phyloP scores from a whole-genome alignment of 1,140 invertebrate genomes.

The Thaumatotibia leucotreta region DNA sequence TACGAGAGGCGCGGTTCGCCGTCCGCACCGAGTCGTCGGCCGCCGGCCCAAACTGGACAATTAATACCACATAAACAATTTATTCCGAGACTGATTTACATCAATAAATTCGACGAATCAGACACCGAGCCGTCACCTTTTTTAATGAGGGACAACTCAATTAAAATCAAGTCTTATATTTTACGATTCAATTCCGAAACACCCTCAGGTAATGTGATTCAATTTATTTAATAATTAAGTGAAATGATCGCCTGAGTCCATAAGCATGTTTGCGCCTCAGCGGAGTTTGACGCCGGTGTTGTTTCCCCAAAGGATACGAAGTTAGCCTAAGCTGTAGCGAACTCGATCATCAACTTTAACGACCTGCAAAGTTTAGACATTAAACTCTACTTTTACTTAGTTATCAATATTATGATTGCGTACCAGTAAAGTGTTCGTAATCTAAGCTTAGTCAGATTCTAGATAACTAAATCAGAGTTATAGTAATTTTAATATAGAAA shows the following conservation, averaged over 20 bases:
- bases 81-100: conserved; percentile 45
- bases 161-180: conserved; percentile 44
- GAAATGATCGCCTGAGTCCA: not conserved
- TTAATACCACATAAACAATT: conserved; percentile 63
- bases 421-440: not conserved
- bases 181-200: conserved; percentile 51
- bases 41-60: conserved; percentile 37
- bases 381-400: conserved; percentile 43
- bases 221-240: conserved; percentile 15
- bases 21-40: conserved; percentile 24
- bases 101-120: conserved; percentile 48
- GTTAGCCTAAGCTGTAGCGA: conserved; percentile 45
- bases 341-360: conserved; percentile 65
- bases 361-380: conserved; percentile 50
- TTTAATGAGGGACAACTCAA: conserved; percentile 52
- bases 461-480: not conserved
- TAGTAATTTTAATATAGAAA: not conserved
- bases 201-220: conserved; percentile 39
- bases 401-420: conserved; percentile 40
- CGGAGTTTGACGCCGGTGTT: conserved; percentile 47
- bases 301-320: conserved; percentile 57
- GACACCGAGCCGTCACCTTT: conserved; percentile 30
- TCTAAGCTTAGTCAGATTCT: not conserved
- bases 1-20: conserved; percentile 38
- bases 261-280: conserved; percentile 2